Percentiles rank a stretch among this genome's conserved stretches.
Evolutionary conservation across 2,888 invertebrate species (phyloP).

Genomic region (Lasioglossum malachurum): DNA sequence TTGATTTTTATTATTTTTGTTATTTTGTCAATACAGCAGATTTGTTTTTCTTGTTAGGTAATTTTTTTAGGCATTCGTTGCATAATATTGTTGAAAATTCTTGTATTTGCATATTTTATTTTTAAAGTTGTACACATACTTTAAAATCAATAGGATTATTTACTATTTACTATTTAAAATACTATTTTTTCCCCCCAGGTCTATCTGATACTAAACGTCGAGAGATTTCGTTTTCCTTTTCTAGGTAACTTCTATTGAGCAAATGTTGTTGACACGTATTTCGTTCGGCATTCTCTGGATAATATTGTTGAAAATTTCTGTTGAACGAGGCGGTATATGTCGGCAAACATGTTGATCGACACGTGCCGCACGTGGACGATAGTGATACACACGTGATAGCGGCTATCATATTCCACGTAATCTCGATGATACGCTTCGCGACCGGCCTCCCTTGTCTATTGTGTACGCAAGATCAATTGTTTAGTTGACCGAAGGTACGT

Average conservation of each 20-base stretch:
- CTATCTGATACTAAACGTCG: no score
- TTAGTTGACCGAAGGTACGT: conserved; percentile 13
- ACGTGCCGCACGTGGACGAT: conserved; percentile 68
- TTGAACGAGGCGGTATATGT: neutral
- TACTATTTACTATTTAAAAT: no score
- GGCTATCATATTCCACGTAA: conserved; percentile 46
- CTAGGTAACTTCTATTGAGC: neutral
- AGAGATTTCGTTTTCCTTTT: no score
- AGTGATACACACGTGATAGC: conserved; percentile 72
- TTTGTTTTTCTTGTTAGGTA: no score
- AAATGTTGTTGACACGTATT: neutral
- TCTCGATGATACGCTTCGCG: conserved; percentile 40
- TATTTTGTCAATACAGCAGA: no score
- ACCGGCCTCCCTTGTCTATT: conserved; percentile 12
- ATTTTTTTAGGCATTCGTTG: neutral
- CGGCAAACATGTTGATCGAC: conserved; percentile 38
- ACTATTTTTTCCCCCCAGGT: no score
- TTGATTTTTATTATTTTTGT: no score
- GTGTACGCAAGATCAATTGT: conserved; percentile 23
- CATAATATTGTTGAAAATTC: neutral
- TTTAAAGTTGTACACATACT: no score
- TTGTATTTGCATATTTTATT: no score
- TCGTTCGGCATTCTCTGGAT: neutral
- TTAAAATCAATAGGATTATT: no score
- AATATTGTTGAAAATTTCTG: neutral